Evolutionary conservation across 2,113 vertebrate genomes (phyloP).

Genomic region (Petroica traversi): DNA sequence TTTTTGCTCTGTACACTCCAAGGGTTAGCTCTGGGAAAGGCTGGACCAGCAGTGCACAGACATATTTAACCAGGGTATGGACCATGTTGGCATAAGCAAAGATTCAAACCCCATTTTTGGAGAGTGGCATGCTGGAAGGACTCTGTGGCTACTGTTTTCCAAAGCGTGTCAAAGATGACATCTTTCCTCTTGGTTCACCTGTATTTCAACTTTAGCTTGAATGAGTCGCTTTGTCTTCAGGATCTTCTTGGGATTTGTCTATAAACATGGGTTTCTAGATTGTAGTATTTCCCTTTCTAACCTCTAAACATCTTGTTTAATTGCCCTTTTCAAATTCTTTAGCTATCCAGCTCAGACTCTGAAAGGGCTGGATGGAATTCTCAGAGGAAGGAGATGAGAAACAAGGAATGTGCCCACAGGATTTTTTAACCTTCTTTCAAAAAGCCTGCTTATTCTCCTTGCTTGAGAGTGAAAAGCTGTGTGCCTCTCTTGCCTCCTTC

Average conservation of each 20-base stretch:
- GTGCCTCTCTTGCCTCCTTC: not conserved
- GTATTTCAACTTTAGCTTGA: not conserved
- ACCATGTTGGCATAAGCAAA: not conserved
- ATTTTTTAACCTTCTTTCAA: not conserved
- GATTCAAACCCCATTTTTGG: not conserved
- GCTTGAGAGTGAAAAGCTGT: not conserved
- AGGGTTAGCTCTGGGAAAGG: not conserved
- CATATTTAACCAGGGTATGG: rapidly evolving
- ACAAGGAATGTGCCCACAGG: not conserved
- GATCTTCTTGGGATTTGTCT: not conserved
- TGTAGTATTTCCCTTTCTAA: not conserved
- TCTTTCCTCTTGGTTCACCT: not conserved
- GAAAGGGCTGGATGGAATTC: not conserved
- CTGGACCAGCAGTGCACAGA: not conserved
- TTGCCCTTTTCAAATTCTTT: not conserved
- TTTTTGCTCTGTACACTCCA: not conserved
- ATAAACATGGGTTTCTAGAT: not conserved
- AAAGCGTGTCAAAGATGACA: not conserved
- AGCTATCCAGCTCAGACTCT: not conserved
- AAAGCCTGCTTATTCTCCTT: not conserved
- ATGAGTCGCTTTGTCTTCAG: not conserved
- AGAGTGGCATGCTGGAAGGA: not conserved
- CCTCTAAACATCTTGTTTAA: not conserved
- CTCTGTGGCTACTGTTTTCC: not conserved
- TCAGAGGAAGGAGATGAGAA: not conserved